These are phyloP conservation scores for Schizopygopsis pylzovi DNA, from an alignment of 2,797 vertebrate genomes.

Conservation along the genomic window DNA sequence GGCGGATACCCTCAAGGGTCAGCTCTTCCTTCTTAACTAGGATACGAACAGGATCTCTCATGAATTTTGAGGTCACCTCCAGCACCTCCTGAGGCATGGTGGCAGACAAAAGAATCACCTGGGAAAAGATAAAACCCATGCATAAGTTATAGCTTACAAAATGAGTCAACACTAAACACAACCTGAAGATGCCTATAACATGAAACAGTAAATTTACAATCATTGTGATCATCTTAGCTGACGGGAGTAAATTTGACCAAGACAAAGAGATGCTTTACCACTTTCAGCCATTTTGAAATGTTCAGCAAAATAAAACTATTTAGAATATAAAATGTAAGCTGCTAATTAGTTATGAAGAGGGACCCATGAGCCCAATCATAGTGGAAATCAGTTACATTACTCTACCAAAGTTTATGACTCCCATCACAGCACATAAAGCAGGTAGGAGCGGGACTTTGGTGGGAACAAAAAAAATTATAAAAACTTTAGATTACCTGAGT, in stretches of 20 bases:
- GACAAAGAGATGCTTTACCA: not conserved
- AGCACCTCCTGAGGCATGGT: constrained; percentile 90
- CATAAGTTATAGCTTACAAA: not conserved
- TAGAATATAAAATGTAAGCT: constrained; percentile 44
- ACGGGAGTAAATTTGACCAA: not conserved
- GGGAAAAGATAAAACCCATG: not conserved
- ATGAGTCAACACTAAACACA: not conserved
- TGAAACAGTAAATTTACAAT: not conserved
- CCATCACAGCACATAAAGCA: constrained; percentile 57
- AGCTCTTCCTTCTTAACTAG: constrained; percentile 91
- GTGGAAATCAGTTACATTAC: constrained; percentile 59
- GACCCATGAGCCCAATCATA: constrained; percentile 49
- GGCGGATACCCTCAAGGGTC: constrained; percentile 90
- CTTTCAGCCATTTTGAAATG: not conserved
- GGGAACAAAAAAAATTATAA: not conserved
- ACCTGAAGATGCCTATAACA: not conserved
- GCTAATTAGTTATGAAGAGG: constrained; percentile 58
- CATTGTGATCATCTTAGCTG: too few species aligned
- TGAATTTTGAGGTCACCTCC: constrained; percentile 92
- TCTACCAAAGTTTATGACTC: constrained; percentile 63
- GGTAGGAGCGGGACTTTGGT: constrained; percentile 53
- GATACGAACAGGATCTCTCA: constrained; percentile 89
- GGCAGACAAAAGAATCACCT: constrained; percentile 91
- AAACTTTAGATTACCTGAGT: constrained; percentile 74
- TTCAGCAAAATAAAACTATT: not conserved